Conservation (phyloP, 2,113 vertebrate genomes). For the Eira barbara region DNA sequence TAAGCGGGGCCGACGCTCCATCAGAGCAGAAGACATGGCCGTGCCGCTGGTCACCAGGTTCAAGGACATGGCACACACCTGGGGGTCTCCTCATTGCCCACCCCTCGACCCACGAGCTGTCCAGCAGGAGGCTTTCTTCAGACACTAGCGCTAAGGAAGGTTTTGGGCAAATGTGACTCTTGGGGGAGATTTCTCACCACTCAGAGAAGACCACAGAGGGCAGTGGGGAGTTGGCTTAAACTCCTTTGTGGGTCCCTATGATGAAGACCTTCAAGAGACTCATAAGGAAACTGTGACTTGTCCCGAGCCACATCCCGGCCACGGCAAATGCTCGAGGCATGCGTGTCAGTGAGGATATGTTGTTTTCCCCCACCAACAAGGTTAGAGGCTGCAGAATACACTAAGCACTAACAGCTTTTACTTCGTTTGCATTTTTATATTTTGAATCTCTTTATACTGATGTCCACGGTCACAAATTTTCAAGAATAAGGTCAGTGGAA, state of each 20-base stretch:
- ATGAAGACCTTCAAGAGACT: background rate
- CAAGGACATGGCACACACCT: background rate
- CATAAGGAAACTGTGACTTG: accelerated
- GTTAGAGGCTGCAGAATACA: background rate
- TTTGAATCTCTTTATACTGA: background rate
- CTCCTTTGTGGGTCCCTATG: no score
- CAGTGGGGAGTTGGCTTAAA: background rate
- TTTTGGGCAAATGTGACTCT: background rate
- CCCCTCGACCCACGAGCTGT: background rate
- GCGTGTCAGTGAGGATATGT: accelerated
- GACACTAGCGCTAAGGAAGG: background rate
- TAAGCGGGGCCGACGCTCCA: constrained; percentile 66
- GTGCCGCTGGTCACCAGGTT: background rate
- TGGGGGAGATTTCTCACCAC: background rate
- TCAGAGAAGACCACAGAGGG: background rate
- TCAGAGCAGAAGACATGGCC: constrained; percentile 55
- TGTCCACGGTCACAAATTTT: background rate
- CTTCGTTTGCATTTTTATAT: background rate
- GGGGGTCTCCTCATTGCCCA: accelerated
- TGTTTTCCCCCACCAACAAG: background rate
- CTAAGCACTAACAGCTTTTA: background rate
- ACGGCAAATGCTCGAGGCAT: background rate
- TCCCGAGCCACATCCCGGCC: accelerated
- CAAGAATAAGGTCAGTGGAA: background rate
- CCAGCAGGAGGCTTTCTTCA: background rate